Conservation (phyloP, 2,888 invertebrate genomes). For the Himalopsyche kuldschensis region DNA sequence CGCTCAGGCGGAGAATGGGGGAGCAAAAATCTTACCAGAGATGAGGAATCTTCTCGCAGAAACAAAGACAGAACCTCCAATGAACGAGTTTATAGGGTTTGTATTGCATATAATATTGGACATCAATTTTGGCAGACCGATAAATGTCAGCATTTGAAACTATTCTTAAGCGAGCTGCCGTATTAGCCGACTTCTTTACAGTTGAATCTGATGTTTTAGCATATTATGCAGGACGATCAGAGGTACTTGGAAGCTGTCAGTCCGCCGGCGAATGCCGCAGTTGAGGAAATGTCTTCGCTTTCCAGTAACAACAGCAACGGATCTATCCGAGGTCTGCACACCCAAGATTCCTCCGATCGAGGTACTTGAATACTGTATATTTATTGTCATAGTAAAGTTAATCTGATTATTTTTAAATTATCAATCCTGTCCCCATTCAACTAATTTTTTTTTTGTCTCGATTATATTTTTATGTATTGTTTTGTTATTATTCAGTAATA, state of each 20-base stretch:
- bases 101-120: neutral
- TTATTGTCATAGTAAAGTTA: neutral
- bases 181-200: neutral
- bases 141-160: too few species aligned
- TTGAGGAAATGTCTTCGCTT: conserved; percentile 48
- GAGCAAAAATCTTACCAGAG: neutral
- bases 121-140: too few species aligned
- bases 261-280: conserved; percentile 48
- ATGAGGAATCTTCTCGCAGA: conserved; percentile 6
- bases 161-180: too few species aligned
- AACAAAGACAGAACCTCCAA: conserved; percentile 33
- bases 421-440: neutral
- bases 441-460: neutral
- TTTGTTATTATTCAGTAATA: too few species aligned
- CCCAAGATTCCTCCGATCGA: conserved; percentile 56
- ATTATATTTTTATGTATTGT: too few species aligned
- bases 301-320: conserved; percentile 54
- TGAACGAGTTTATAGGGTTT: conserved; percentile 24
- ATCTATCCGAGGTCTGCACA: conserved; percentile 54
- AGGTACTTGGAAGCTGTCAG: conserved; percentile 55
- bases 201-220: conserved; percentile 4
- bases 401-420: neutral
- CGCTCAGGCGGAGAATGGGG: conserved; percentile 2
- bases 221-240: conserved; percentile 51
- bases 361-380: conserved; percentile 44